Base-by-base conservation (phyloP, 92 coral and sea anemone genomes). In the Blastomussa wellsi region DNA sequence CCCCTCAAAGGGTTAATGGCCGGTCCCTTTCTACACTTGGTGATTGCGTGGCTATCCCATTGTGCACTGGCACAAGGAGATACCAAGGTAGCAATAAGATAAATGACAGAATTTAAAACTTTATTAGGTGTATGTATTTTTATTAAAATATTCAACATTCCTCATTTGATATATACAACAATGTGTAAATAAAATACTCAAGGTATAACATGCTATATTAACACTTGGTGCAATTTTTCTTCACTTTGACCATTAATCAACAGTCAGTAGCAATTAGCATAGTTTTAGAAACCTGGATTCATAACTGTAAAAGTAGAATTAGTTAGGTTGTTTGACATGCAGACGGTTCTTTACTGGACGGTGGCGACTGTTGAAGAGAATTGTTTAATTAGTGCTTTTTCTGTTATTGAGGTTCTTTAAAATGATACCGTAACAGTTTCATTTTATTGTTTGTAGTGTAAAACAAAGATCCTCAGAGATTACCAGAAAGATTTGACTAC, bases 121-220 rank as follows among this genome's bases (percentile, higher is more conserved):
- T 71, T 24, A 2, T 6, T 41, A 74, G 79, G 36, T 41, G 10
- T 33, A 13, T 35, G 4, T 41, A n/a, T 62, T 79, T 79, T 79
- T 79, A 66, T 79, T 79, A 64, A 79, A 79, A 79, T 62, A 79
- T 64, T 44, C 48, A 64, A 39, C 51, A 2, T 66, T 28, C 44
- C n/a, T n/a, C 73, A 65, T 79, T 57, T 64, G 14, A 39, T 29
- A 26, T 62, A 64, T 31, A 62, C 72, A 62, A 62, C 73, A 38
- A 7, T 41, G 55, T 79, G 83, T 60, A 37, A 38, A 62, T 79
- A 41, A 19, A 62, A 79, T 44, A 64, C 35, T 79, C 49, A 8
- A 2, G 33, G 60, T 74, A 60, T 48, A 74, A 26, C 26, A 70
- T 2, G 5, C 44, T 37, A 35, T 28, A 70, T 28, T 19, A 7